A percentile compares a stretch with the other conserved stretches of the same genome.
phyloP scores from a whole-genome alignment of 2,888 invertebrate species.

The Philopedon plagiatum region DNA sequence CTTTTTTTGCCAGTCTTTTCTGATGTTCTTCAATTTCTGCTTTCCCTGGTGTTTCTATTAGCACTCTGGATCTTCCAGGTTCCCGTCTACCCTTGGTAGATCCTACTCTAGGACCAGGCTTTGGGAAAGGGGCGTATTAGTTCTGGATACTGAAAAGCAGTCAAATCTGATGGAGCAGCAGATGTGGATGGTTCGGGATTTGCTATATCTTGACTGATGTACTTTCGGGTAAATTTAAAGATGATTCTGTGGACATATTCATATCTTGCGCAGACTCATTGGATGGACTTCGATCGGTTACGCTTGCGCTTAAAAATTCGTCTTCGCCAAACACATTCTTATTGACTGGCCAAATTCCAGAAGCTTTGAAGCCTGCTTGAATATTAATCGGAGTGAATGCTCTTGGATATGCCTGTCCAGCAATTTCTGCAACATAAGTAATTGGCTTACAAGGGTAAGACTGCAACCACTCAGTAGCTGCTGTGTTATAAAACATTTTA shows the following conservation, averaged over 20 bases:
- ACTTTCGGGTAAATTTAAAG: not conserved
- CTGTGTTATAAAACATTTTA: no score
- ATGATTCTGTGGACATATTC: not conserved
- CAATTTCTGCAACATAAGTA: constrained; percentile 13
- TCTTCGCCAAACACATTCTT: constrained; percentile 4
- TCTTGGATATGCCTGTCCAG: constrained; percentile 11
- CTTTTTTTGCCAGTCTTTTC: no score
- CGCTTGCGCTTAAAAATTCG: not conserved
- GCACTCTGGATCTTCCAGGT: no score
- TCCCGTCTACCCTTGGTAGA: no score
- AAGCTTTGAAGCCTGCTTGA: not conserved
- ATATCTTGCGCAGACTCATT: not conserved
- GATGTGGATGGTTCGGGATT: no score
- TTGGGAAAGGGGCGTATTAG: constrained; percentile 12
- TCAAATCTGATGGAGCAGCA: not conserved
- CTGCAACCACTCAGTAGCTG: constrained; percentile 16
- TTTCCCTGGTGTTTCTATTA: constrained; percentile 13
- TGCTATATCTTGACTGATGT: not conserved
- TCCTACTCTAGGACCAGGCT: constrained; percentile 7
- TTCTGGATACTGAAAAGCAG: not conserved
- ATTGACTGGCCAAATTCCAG: constrained; percentile 11
- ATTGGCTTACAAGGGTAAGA: constrained; percentile 12
- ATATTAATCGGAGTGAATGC: constrained; percentile 9
- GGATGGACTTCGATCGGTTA: constrained; percentile 4
- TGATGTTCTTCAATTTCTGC: no score